Conservation (phyloP, 2,113 vertebrate genomes). For the Sceloporus undulatus region DNA sequence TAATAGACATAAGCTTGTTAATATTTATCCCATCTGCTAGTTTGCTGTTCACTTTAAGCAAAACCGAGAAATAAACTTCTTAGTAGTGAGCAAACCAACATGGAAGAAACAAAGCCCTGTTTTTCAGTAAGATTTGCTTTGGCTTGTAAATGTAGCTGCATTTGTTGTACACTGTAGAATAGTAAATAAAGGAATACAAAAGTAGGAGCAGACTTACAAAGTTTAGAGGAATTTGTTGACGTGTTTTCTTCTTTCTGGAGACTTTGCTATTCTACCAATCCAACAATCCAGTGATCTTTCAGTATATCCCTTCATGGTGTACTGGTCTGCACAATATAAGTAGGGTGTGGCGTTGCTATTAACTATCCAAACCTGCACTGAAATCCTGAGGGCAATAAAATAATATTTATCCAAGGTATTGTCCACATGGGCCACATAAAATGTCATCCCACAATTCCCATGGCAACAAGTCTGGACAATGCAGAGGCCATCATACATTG, state of each 20-base stretch:
- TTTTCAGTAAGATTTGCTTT: not conserved
- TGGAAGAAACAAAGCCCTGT: not conserved
- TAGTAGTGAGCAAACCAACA: not conserved
- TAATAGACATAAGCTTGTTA: not conserved
- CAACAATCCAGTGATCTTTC: not conserved
- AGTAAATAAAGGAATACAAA: not conserved
- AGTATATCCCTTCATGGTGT: not conserved
- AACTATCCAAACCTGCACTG: not conserved
- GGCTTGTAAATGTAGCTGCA: not conserved
- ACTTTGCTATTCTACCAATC: not conserved
- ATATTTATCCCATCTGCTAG: not conserved
- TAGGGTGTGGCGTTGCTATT: not conserved
- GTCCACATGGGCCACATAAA: too few relatives aligned
- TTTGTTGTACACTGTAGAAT: not conserved
- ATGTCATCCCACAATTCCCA: too few relatives aligned
- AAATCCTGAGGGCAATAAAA: not conserved
- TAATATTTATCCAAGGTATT: not conserved
- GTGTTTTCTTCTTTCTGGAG: not conserved
- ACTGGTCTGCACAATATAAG: not conserved
- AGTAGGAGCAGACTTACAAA: not conserved
- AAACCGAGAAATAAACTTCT: not conserved
- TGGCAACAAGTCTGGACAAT: too few relatives aligned
- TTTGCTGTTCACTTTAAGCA: slow-evolving; percentile 3
- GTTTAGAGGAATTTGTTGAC: not conserved
- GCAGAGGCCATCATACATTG: too few relatives aligned